phyloP scores from a whole-genome alignment of 2,888 invertebrate species.

The Apodemia hepburni region DNA sequence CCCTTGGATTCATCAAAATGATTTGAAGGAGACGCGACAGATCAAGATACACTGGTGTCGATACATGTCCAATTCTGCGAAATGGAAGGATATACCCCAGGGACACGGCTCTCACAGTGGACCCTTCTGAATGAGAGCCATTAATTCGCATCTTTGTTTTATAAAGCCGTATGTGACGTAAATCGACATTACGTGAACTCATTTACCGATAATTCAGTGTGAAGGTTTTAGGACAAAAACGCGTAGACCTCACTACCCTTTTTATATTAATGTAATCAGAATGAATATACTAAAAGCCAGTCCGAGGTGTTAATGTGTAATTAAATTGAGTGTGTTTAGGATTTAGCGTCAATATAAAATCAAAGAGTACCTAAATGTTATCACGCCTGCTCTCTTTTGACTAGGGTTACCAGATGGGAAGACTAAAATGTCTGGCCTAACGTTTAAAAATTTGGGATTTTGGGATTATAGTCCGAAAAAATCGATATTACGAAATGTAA shows the following conservation, averaged over 20 bases:
- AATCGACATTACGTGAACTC: conserved; percentile 66
- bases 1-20: conserved; percentile 50
- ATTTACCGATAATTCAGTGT: conserved; percentile 62
- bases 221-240: conserved; percentile 32
- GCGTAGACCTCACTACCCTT: conserved; percentile 29
- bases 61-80: conserved; percentile 70
- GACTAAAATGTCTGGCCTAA: too few relatives aligned
- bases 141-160: conserved; percentile 78
- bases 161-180: conserved; percentile 70
- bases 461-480: too few relatives aligned
- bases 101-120: conserved; percentile 70
- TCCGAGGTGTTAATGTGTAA: conserved; percentile 24
- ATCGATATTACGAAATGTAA: too few relatives aligned
- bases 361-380: background rate
- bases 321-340: conserved; percentile 30
- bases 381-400: too few relatives aligned
- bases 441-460: too few relatives aligned
- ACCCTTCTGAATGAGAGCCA: conserved; percentile 72
- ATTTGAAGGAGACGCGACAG: conserved; percentile 46
- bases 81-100: conserved; percentile 73
- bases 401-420: too few relatives aligned
- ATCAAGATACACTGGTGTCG: conserved; percentile 54
- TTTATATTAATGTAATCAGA: conserved; percentile 34
- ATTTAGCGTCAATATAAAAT: conserved; percentile 18
- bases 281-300: conserved; percentile 32